Conservation (phyloP, 2,113 vertebrate species). For the Cnemophilus loriae region DNA sequence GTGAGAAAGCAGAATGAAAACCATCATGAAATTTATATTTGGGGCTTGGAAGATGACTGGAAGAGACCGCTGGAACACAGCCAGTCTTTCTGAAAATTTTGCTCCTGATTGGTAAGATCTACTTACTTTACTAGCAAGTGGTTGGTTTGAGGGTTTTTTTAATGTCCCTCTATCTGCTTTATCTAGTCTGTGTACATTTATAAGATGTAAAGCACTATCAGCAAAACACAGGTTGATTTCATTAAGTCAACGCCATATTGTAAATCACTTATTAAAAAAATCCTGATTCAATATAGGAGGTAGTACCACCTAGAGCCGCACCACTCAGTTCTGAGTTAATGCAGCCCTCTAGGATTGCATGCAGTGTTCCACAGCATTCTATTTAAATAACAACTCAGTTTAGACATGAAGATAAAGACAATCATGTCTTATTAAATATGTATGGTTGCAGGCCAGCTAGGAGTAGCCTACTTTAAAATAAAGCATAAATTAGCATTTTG, state of each 20-base stretch:
- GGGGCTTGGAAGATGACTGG: background rate
- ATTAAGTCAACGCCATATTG: background rate
- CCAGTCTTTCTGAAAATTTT: background rate
- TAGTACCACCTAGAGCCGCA: background rate
- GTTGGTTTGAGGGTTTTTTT: background rate
- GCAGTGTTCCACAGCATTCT: background rate
- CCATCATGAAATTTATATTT: background rate
- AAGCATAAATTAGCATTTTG: background rate
- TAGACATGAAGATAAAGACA: background rate
- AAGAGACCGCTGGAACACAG: background rate
- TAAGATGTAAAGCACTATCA: background rate
- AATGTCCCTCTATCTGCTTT: background rate
- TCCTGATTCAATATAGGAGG: background rate
- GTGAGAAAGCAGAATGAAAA: background rate
- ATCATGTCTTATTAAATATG: background rate
- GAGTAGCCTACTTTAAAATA: slow-evolving; percentile 3
- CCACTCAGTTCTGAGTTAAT: background rate
- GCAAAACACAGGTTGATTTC: background rate
- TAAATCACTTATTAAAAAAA: background rate
- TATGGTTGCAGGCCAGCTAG: background rate
- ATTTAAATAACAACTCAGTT: background rate
- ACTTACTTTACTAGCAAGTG: background rate
- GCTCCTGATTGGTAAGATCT: background rate
- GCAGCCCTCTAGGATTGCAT: background rate
- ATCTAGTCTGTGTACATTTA: background rate